These are phyloP conservation scores for Drosophila basisetae DNA, from an alignment of 2,888 invertebrate species.

Conservation along the genomic window DNA sequence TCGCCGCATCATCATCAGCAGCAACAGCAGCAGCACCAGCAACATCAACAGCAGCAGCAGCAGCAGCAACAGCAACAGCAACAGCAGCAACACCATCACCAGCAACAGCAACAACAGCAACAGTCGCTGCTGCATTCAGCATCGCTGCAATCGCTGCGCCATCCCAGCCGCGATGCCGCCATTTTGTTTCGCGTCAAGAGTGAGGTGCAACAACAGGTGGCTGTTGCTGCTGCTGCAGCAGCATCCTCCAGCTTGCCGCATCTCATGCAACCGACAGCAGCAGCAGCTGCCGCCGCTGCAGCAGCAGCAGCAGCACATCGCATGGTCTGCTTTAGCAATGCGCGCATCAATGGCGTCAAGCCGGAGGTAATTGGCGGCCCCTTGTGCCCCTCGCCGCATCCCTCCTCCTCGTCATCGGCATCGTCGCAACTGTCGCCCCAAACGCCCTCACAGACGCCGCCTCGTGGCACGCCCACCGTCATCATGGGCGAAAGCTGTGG, in stretches of 20 bases:
- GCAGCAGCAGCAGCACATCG: slow-evolving; percentile 83
- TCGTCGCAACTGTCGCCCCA: slow-evolving; percentile 85
- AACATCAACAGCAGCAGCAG: slow-evolving; percentile 66
- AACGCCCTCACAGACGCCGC: slow-evolving; percentile 85
- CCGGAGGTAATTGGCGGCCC: slow-evolving; percentile 92
- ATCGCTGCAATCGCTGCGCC: slow-evolving; percentile 85
- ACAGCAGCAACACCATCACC: slow-evolving; percentile 76
- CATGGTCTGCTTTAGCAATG: slow-evolving; percentile 87
- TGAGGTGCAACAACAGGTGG: slow-evolving; percentile 84
- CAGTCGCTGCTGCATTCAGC: slow-evolving; percentile 85
- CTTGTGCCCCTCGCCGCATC: slow-evolving; percentile 84
- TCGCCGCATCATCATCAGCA: slow-evolving; percentile 67
- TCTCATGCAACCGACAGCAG: slow-evolving; percentile 83
- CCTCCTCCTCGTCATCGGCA: slow-evolving; percentile 82
- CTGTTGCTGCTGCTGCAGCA: slow-evolving; percentile 72
- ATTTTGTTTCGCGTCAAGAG: slow-evolving; percentile 85
- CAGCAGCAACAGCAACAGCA: slow-evolving; percentile 73
- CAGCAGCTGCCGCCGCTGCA: slow-evolving; percentile 81
- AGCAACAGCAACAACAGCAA: slow-evolving; percentile 77
- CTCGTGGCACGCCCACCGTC: slow-evolving; percentile 92
- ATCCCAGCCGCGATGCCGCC: slow-evolving; percentile 86
- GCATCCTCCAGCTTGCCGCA: slow-evolving; percentile 75
- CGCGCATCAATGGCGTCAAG: slow-evolving; percentile 91
- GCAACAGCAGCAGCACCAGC: slow-evolving; percentile 66
- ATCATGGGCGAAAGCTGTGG: slow-evolving; percentile 97